These are phyloP conservation scores for Vidua chalybeata DNA, from an alignment of 2,113 vertebrate species.

Conservation along the genomic window DNA sequence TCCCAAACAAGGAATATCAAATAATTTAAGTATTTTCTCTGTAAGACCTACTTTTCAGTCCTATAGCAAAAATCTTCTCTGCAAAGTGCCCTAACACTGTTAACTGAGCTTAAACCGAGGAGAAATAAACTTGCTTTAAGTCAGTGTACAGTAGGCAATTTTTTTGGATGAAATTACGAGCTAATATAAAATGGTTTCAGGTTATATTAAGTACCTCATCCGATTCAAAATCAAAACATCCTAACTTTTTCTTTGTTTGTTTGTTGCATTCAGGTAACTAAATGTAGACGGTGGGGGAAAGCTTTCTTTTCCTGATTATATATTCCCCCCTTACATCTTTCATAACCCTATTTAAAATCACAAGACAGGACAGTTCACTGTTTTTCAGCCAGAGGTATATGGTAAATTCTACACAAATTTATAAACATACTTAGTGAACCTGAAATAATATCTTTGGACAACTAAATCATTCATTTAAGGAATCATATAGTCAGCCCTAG, in stretches of 20 bases:
- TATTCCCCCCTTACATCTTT: accelerated
- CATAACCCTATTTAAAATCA: not conserved
- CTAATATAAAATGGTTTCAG: not conserved
- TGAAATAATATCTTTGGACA: not conserved
- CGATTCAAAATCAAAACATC: not conserved
- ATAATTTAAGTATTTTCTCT: not conserved
- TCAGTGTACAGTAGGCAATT: not conserved
- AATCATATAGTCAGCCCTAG: not conserved
- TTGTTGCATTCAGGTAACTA: not conserved
- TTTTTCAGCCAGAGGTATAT: not conserved
- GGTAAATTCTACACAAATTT: not conserved
- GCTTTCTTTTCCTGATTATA: not conserved
- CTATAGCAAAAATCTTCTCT: not conserved
- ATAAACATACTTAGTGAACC: not conserved
- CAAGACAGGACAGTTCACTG: not conserved
- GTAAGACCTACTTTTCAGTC: not conserved
- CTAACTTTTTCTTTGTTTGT: not conserved
- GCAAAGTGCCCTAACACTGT: not conserved
- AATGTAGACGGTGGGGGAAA: accelerated
- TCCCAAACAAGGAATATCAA: not conserved
- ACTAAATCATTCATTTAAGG: not conserved
- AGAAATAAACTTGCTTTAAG: not conserved
- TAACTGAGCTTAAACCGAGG: not conserved
- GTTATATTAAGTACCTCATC: not conserved
- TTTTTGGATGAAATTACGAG: not conserved